phyloP scores from a whole-genome alignment of 2,113 vertebrate genomes.

The Sylvia atricapilla region DNA sequence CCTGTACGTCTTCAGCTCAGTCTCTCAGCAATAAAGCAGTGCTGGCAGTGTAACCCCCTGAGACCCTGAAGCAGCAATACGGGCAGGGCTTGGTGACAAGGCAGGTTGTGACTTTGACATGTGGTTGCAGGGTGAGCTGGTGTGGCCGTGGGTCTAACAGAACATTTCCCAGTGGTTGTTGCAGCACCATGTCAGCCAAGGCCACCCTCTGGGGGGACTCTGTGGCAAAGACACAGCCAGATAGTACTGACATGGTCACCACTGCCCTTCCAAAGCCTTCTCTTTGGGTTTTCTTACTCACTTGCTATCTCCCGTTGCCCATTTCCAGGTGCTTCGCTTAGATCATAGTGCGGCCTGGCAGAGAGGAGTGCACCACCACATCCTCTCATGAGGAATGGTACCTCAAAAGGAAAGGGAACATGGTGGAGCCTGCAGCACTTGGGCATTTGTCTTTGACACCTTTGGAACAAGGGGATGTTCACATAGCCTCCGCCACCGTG shows the following conservation, averaged over 20 bases:
- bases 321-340: neutral
- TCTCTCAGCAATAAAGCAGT: neutral
- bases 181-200: neutral
- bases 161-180: neutral
- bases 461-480: neutral
- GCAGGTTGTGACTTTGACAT: neutral
- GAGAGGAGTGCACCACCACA: neutral
- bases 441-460: neutral
- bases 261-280: neutral
- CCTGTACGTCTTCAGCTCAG: neutral
- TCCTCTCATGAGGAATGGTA: neutral
- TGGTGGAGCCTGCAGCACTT: neutral
- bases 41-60: neutral
- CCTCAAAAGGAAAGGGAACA: neutral
- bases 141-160: rapidly evolving
- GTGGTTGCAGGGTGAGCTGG: neutral
- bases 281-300: neutral
- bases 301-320: neutral
- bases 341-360: rapidly evolving
- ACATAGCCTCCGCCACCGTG: neutral
- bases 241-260: neutral
- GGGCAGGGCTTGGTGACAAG: neutral
- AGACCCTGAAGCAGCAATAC: neutral
- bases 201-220: neutral
- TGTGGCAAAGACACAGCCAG: neutral